Evolutionary conservation across 2,888 invertebrate species (phyloP).

Genomic region (Drosophila infuscata): DNA sequence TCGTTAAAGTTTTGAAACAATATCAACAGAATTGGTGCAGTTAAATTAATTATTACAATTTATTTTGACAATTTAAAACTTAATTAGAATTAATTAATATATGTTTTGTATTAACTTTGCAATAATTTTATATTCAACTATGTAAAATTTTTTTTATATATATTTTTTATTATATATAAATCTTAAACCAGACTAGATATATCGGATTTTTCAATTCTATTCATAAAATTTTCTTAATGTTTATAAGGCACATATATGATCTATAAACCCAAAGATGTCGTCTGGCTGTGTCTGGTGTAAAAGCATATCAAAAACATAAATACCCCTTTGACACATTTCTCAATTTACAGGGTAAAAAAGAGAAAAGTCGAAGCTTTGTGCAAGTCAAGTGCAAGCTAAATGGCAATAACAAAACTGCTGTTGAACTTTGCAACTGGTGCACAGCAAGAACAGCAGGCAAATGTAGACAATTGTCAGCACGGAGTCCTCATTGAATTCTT

Average conservation of each 20-base stretch:
- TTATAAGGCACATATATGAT: neutral
- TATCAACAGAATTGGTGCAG: neutral
- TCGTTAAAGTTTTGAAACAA: neutral
- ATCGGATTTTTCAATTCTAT: neutral
- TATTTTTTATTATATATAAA: neutral
- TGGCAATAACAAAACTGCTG: conserved; percentile 31
- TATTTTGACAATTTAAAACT: neutral
- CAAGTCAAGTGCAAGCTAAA: conserved; percentile 36
- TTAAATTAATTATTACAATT: neutral
- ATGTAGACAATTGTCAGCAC: conserved; percentile 5
- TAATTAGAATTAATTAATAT: neutral
- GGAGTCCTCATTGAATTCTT: neutral
- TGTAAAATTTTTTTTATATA: too few species aligned
- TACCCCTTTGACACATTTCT: neutral
- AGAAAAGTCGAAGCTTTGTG: conserved; percentile 16
- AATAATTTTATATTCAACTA: neutral
- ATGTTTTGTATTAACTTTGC: neutral
- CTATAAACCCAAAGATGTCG: neutral
- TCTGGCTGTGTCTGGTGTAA: neutral
- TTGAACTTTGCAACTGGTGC: conserved; percentile 18
- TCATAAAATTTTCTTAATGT: neutral
- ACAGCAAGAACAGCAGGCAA: conserved; percentile 34
- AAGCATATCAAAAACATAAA: neutral
- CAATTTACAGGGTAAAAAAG: conserved; percentile 18
- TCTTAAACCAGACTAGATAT: neutral